Base-by-base conservation (phyloP, 2,113 vertebrate genomes). In the Lonchura striata region DNA sequence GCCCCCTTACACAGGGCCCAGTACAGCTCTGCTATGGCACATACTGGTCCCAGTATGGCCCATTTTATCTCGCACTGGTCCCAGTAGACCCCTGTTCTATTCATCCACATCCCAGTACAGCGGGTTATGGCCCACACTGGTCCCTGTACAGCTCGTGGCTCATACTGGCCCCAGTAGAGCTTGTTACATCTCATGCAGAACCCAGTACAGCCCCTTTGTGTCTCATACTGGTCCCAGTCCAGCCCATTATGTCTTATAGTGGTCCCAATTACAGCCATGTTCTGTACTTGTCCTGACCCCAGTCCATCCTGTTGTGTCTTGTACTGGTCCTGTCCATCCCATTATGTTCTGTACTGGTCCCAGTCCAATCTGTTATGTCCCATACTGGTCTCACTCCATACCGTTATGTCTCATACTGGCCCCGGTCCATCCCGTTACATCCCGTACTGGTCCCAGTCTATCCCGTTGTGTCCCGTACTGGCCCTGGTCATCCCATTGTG, bases 331-430 rank as follows among this genome's bases (percentile, higher is more conserved):
- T 61, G 35, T 13, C 6, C 35, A 27, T 7, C 17, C 33, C 2
- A 6, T 35, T 23, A 4, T 31, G 5, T 6, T 16, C 5, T 21
- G 2, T 14, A 63, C 46, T 13, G 30, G 30, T 46, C 21, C 27
- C 41, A 12, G 21, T 54, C 3, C 31, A 3, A 3, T 1, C 23
- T 15, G 18, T 42, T 46, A 4, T 23, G 4, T 4, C 16, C 2
- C 21, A 2, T 12, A 47, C 16, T 20, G 42, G 52, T 25, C 21
- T 41, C 20, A 3, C 3, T 22, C 4, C 17, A 25, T 8, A 7
- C 72, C 20, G 4, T 35, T 15, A 3, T 15, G 4, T 23, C 60
- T 10, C 39, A 1, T 4, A 60, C 28, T 1, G 22, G 47, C 22
- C 23, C 59, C 59, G 10, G 20, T 28, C 2, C 35, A 10, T 18